phyloP scores from a whole-genome alignment of 2,888 invertebrate genomes.

The Cryptus armator region DNA sequence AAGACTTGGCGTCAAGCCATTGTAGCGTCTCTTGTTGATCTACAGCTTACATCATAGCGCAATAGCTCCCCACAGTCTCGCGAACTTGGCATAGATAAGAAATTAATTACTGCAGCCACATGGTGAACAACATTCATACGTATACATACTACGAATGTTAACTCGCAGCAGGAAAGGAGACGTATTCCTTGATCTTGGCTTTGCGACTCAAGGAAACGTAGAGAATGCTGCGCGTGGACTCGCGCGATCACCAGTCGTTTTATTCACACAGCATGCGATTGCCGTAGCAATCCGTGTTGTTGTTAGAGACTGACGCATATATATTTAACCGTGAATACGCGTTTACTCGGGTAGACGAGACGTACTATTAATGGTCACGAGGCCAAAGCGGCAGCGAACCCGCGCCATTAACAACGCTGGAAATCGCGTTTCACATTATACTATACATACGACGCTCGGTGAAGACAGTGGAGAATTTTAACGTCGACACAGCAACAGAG shows the following conservation, averaged over 20 bases:
- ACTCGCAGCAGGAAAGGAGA: slow-evolving; percentile 5
- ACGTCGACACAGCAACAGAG: neutral
- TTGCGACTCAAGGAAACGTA: slow-evolving; percentile 20
- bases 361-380: slow-evolving; percentile 39
- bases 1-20: no score
- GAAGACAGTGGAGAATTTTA: neutral
- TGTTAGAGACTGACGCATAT: slow-evolving; percentile 11
- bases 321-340: slow-evolving; percentile 37
- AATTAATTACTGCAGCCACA: slow-evolving; percentile 46
- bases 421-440: slow-evolving; percentile 25
- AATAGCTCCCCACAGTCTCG: neutral
- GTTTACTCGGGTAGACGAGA: slow-evolving; percentile 31
- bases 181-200: slow-evolving; percentile 53
- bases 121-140: slow-evolving; percentile 1
- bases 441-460: neutral
- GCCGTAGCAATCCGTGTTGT: slow-evolving; percentile 11
- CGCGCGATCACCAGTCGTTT: slow-evolving; percentile 20
- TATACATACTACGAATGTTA: slow-evolving; percentile 1
- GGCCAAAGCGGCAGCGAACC: slow-evolving; percentile 7
- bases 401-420: slow-evolving; percentile 17
- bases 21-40: neutral
- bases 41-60: neutral
- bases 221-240: slow-evolving; percentile 8
- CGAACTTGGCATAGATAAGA: slow-evolving; percentile 40
- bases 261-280: slow-evolving; percentile 1